Percentiles rank a stretch among this genome's conserved stretches.
phyloP scores from a whole-genome alignment of 1,140 invertebrate species.

The Parasteatoda tepidariorum region DNA sequence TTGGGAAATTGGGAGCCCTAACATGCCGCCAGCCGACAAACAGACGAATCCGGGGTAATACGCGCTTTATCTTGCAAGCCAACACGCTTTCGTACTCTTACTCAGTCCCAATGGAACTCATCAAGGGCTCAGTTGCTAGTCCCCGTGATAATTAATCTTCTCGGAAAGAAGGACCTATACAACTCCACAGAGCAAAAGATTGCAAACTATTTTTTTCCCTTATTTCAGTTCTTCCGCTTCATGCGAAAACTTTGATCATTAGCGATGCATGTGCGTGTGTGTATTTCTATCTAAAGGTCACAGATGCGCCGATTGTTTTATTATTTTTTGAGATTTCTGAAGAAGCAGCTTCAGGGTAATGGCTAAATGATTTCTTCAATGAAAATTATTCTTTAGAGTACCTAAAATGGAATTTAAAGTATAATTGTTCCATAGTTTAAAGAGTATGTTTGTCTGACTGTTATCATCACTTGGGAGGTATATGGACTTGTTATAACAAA shows the following conservation, averaged over 20 bases:
- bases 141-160: slow-evolving; percentile 49
- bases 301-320: slow-evolving; percentile 22
- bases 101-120: slow-evolving; percentile 29
- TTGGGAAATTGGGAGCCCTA: background rate
- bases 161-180: background rate
- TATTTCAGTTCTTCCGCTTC: slow-evolving; percentile 4
- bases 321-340: background rate
- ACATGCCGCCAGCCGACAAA: background rate
- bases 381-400: no score
- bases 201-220: slow-evolving; percentile 5
- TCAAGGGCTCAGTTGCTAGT: slow-evolving; percentile 23
- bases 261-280: slow-evolving; percentile 24
- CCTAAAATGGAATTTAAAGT: no score
- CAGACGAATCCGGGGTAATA: background rate
- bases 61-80: slow-evolving; percentile 35
- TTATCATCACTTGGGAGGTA: no score
- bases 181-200: slow-evolving; percentile 8
- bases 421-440: no score
- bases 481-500: no score
- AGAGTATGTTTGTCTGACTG: no score
- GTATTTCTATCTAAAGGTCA: background rate
- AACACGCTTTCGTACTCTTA: slow-evolving; percentile 39
- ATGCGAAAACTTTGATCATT: slow-evolving; percentile 43
- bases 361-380: background rate
- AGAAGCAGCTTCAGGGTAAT: background rate